Evolutionary conservation across 2,888 invertebrate genomes (phyloP).

Genomic region (Patella depressa): DNA sequence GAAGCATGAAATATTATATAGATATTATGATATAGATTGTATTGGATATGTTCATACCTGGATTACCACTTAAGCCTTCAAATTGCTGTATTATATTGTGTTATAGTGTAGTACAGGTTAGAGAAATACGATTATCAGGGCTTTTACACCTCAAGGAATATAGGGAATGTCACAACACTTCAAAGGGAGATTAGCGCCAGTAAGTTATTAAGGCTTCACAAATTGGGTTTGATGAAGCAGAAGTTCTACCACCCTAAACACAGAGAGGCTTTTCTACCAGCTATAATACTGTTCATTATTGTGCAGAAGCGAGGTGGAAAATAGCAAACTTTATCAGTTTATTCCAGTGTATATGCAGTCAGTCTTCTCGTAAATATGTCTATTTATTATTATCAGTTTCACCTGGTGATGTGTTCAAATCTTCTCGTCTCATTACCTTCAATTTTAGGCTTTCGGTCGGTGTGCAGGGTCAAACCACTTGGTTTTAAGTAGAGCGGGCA

Average conservation of each 20-base stretch:
- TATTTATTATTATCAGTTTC: not conserved
- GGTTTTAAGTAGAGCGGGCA: not conserved
- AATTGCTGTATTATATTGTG: not conserved
- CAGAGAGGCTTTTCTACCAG: not conserved
- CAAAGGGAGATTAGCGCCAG: not conserved
- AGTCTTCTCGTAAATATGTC: not conserved
- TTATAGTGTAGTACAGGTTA: not conserved
- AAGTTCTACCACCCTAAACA: not conserved
- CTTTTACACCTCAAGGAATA: not conserved
- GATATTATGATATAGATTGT: too few species aligned
- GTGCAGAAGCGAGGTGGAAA: too few species aligned
- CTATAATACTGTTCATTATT: too few species aligned
- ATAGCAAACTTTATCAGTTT: too few species aligned
- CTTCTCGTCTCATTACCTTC: not conserved
- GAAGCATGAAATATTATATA: too few species aligned
- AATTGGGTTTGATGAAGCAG: slow-evolving; percentile 1
- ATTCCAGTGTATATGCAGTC: too few species aligned
- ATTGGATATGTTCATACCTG: not conserved
- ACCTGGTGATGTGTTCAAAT: not conserved
- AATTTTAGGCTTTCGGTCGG: not conserved
- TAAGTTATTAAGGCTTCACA: not conserved
- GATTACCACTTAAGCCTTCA: not conserved
- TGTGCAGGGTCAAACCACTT: not conserved
- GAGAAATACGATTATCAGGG: not conserved
- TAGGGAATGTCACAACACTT: not conserved